Percentiles rank a stretch among this genome's conserved stretches.
These are phyloP conservation scores for Sycobia sp. DNA, from an alignment of 1,140 invertebrate genomes.

Conservation along the genomic window DNA sequence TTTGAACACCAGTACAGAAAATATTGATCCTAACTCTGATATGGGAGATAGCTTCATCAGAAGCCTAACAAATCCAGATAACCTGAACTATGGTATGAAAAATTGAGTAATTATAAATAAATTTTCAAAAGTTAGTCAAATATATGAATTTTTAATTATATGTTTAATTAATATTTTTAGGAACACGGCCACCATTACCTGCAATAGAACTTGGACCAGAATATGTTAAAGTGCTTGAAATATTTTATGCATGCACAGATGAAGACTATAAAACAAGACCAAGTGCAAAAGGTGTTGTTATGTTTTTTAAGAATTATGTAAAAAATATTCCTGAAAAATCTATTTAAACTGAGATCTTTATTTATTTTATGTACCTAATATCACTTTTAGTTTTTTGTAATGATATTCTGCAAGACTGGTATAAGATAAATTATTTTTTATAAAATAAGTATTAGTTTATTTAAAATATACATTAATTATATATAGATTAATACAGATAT, in stretches of 20 bases:
- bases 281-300: conserved; percentile 61
- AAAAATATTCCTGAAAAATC: conserved; percentile 18
- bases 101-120: conserved; percentile 1
- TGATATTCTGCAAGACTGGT: neutral
- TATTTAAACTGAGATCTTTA: neutral
- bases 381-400: conserved; percentile 1
- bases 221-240: conserved; percentile 70
- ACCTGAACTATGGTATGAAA: conserved; percentile 40
- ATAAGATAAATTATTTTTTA: conserved; percentile 23
- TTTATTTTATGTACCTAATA: neutral
- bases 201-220: conserved; percentile 65
- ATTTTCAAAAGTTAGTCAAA: too few relatives aligned
- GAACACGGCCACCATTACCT: conserved; percentile 72
- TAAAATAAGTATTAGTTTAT: too few relatives aligned
- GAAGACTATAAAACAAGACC: conserved; percentile 67
- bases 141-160: too few relatives aligned
- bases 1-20: conserved; percentile 38
- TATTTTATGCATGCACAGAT: conserved; percentile 77
- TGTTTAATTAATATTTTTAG: conserved; percentile 47
- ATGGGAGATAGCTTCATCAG: conserved; percentile 39
- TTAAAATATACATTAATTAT: neutral
- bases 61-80: conserved; percentile 31
- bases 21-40: conserved; percentile 40
- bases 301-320: conserved; percentile 49
- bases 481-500: conserved; percentile 4